Evolutionary conservation across 1,140 invertebrate genomes (phyloP).

Genomic region (Pseudoatta argentina): DNA sequence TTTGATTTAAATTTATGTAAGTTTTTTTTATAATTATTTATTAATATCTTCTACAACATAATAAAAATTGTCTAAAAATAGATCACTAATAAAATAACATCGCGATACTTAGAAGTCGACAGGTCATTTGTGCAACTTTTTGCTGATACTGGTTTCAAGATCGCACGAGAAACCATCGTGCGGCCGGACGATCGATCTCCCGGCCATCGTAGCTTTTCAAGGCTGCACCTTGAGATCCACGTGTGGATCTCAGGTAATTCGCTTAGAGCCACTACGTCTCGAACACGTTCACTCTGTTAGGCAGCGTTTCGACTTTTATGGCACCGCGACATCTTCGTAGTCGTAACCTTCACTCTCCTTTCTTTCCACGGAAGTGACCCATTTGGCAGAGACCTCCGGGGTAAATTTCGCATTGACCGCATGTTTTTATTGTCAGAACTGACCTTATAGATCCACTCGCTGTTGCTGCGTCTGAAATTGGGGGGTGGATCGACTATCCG

Average conservation of each 20-base stretch:
- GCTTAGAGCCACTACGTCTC: slow-evolving; percentile 64
- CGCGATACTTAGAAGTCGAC: slow-evolving; percentile 2
- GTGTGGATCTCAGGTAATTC: slow-evolving; percentile 72
- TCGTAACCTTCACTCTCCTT: slow-evolving; percentile 39
- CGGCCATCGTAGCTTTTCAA: slow-evolving; percentile 72
- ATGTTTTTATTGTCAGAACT: slow-evolving; percentile 77
- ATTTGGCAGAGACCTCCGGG: slow-evolving; percentile 76
- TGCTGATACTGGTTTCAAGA: slow-evolving; percentile 28
- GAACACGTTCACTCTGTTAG: slow-evolving; percentile 41
- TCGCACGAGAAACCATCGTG: slow-evolving; percentile 45
- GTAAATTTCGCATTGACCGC: slow-evolving; percentile 72
- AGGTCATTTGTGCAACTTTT: slow-evolving; percentile 35
- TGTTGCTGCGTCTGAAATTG: slow-evolving; percentile 80
- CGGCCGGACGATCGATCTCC: slow-evolving; percentile 64
- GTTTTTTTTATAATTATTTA: background rate
- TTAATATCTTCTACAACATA: background rate
- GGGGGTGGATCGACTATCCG: slow-evolving; percentile 79
- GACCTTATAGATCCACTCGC: slow-evolving; percentile 83
- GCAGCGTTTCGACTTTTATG: slow-evolving; percentile 68
- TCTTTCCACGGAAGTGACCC: slow-evolving; percentile 71
- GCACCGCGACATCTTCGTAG: slow-evolving; percentile 56
- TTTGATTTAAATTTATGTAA: background rate
- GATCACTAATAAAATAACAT: slow-evolving; percentile 17
- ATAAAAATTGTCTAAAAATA: background rate
- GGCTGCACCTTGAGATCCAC: slow-evolving; percentile 67